These are phyloP conservation scores for Solen grandis DNA, from an alignment of 1,140 invertebrate genomes.

Conservation along the genomic window DNA sequence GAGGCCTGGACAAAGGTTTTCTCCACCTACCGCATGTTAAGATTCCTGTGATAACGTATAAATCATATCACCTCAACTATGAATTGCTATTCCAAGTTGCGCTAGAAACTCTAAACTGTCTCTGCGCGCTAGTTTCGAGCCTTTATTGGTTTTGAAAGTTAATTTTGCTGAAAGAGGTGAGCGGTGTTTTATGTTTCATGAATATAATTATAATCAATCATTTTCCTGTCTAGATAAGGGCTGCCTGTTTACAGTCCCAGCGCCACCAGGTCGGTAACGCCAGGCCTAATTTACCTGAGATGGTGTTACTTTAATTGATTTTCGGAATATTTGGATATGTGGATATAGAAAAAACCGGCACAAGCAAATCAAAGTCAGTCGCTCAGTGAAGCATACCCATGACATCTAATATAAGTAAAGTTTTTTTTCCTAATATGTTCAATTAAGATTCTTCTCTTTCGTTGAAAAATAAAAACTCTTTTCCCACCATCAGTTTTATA, in stretches of 20 bases:
- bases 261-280: slow-evolving; percentile 33
- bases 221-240: slow-evolving; percentile 49
- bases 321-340: too few relatives aligned
- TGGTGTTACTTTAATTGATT: too few relatives aligned
- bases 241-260: slow-evolving; percentile 31
- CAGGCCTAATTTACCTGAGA: too few relatives aligned
- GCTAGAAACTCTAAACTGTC: neutral
- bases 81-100: neutral
- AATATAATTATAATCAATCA: slow-evolving; percentile 58
- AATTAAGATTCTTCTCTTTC: too few relatives aligned
- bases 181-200: slow-evolving; percentile 52
- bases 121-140: neutral
- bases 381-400: too few relatives aligned
- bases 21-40: slow-evolving; percentile 41
- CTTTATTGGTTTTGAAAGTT: slow-evolving; percentile 58
- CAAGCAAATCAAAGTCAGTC: too few relatives aligned
- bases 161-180: slow-evolving; percentile 52
- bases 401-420: too few relatives aligned
- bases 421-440: too few relatives aligned
- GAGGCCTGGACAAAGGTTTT: neutral
- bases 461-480: too few relatives aligned
- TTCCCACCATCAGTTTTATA: too few relatives aligned
- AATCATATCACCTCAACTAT: neutral
- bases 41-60: neutral
- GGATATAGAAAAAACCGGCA: too few relatives aligned